Evolutionary conservation across 2,797 vertebrate species (phyloP).

Genomic region (Passerculus sandwichensis): DNA sequence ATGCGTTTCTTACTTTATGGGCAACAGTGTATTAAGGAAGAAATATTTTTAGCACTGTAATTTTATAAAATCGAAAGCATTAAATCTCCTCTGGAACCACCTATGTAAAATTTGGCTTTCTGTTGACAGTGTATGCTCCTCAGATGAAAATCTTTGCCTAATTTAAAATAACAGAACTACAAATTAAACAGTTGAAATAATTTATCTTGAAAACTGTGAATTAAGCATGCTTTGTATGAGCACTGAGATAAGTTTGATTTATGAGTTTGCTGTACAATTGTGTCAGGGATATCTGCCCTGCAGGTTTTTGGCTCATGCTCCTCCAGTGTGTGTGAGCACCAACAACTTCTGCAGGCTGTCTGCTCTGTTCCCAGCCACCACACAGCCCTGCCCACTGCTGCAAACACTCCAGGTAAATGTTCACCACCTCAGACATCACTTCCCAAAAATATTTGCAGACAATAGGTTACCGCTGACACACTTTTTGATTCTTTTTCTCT

Average conservation of each 20-base stretch:
- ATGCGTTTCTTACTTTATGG: slow-evolving; percentile 44
- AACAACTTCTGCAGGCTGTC: background rate
- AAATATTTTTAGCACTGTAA: slow-evolving; percentile 4
- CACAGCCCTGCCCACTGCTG: background rate
- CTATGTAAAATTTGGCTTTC: background rate
- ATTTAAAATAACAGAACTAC: slow-evolving; percentile 51
- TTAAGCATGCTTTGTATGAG: background rate
- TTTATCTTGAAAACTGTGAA: slow-evolving; percentile 60
- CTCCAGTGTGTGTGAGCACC: background rate
- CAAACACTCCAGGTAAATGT: slow-evolving; percentile 6
- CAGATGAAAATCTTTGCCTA: slow-evolving; percentile 11
- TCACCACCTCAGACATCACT: background rate
- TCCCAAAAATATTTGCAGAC: background rate
- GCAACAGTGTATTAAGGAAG: background rate
- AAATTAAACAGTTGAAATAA: slow-evolving; percentile 49
- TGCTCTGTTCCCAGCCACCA: background rate
- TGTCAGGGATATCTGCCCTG: slow-evolving; percentile 29
- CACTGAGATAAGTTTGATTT: slow-evolving; percentile 59
- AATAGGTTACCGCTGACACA: background rate
- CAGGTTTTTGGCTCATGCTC: slow-evolving; percentile 17
- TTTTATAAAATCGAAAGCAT: slow-evolving; percentile 34
- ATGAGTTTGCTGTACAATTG: slow-evolving; percentile 19
- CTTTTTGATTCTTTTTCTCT: background rate
- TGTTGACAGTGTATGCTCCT: background rate
- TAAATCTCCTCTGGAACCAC: background rate